Evolutionary conservation across 2,888 invertebrate species (phyloP).

Genomic region (Scelioninae gen. 2): DNA sequence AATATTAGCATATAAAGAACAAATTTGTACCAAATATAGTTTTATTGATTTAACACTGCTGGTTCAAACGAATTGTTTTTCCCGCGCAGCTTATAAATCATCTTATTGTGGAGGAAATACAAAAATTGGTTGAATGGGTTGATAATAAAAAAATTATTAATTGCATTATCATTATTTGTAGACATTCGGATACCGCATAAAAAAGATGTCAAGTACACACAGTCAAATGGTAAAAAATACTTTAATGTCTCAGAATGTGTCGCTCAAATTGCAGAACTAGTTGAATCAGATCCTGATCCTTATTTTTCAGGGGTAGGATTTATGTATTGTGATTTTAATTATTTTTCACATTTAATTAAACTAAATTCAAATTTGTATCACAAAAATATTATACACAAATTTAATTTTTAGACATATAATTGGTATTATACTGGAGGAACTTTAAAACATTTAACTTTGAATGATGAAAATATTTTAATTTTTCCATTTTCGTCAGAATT

Average conservation of each 20-base stretch:
- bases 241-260: constrained; percentile 66
- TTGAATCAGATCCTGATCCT: constrained; percentile 72
- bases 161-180: constrained; percentile 47
- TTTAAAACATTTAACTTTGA: constrained; percentile 62
- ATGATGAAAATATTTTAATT: constrained; percentile 65
- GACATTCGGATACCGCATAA: constrained; percentile 50
- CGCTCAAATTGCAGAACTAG: constrained; percentile 68
- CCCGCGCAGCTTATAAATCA: too few species aligned
- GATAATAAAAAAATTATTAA: too few species aligned
- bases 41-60: too few species aligned
- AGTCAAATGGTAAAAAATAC: constrained; percentile 14
- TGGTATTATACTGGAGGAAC: constrained; percentile 73
- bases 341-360: too few species aligned
- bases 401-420: constrained; percentile 67
- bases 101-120: too few species aligned
- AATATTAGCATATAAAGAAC: too few species aligned
- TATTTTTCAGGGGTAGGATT: constrained; percentile 69
- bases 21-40: too few species aligned
- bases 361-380: too few species aligned
- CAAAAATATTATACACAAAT: too few species aligned
- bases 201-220: constrained; percentile 62
- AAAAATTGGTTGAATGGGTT: too few species aligned
- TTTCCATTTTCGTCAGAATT: constrained; percentile 71
- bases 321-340: constrained; percentile 2
- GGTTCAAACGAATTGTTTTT: too few species aligned